Conservation (phyloP, 2,113 vertebrate species). For the Sphaerodactylus townsendi region DNA sequence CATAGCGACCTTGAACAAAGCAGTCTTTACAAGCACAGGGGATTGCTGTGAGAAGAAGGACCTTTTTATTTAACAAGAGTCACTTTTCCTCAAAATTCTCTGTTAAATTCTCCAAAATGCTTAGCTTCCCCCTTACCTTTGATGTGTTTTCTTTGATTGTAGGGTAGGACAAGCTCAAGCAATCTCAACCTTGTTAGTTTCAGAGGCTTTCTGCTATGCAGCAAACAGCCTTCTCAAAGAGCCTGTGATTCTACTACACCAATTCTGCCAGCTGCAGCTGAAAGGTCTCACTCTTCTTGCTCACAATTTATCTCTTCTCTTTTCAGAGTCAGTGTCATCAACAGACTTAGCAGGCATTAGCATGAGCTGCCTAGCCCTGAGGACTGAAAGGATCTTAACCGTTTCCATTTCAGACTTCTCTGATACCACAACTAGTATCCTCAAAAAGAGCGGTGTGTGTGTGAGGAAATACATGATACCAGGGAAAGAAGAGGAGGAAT, state of each 20-base stretch:
- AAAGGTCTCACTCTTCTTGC: constrained; percentile 23
- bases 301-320: not conserved
- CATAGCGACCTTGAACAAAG: constrained; percentile 30
- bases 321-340: not conserved
- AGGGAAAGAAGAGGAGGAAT: no score
- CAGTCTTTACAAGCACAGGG: constrained; percentile 42
- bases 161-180: constrained; percentile 30
- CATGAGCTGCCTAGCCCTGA: no score
- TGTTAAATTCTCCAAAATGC: constrained; percentile 34
- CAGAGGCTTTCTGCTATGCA: constrained; percentile 36
- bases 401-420: no score
- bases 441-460: no score
- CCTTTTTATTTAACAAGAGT: constrained; percentile 51
- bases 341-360: not conserved
- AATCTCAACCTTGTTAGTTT: constrained; percentile 24
- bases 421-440: no score
- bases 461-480: no score
- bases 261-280: constrained; percentile 9
- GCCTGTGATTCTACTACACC: constrained; percentile 31
- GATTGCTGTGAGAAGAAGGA: constrained; percentile 56
- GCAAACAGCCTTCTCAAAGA: constrained; percentile 41
- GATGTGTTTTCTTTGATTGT: constrained; percentile 43
- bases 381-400: no score
- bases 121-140: constrained; percentile 23
- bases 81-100: constrained; percentile 38